A percentile compares a stretch with the other conserved stretches of the same genome.
Evolutionary conservation across 2,797 vertebrate genomes (phyloP).

Genomic region (Apogon talboti): DNA sequence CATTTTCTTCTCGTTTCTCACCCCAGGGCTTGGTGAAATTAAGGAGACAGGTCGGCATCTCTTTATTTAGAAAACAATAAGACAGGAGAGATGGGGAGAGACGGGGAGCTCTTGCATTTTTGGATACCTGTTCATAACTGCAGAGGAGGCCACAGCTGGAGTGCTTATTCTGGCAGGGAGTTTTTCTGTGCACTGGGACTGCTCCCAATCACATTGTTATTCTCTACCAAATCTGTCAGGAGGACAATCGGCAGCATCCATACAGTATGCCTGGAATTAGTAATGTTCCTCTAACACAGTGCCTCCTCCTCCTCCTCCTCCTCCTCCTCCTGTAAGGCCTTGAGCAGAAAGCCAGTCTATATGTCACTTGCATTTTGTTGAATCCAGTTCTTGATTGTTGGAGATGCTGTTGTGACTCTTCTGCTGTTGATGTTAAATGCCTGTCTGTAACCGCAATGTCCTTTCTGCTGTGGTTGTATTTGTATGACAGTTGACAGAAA

Average conservation of each 20-base stretch:
- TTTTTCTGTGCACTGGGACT: conserved; percentile 7
- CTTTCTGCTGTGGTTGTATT: no score
- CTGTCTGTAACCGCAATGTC: no score
- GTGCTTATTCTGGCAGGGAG: conserved; percentile 24
- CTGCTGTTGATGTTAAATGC: no score
- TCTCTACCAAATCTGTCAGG: conserved; percentile 28
- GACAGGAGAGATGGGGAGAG: conserved; percentile 1
- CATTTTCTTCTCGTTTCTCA: conserved; percentile 20
- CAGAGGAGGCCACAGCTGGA: conserved; percentile 24
- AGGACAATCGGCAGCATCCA: conserved; percentile 9
- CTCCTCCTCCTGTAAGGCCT: neutral
- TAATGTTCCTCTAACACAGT: neutral
- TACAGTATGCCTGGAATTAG: conserved; percentile 14
- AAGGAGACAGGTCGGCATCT: conserved; percentile 27
- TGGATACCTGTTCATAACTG: neutral
- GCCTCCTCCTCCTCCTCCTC: neutral
- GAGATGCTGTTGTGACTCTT: no score
- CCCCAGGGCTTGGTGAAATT: conserved; percentile 42
- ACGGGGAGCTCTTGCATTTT: conserved; percentile 13
- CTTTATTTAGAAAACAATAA: conserved; percentile 59
- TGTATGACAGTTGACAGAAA: no score
- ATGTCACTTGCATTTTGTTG: no score
- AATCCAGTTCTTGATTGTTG: no score
- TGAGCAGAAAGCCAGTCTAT: neutral
- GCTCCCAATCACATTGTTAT: conserved; percentile 36